Evolutionary conservation across 2,113 vertebrate species (phyloP).

Genomic region (Indri indri): DNA sequence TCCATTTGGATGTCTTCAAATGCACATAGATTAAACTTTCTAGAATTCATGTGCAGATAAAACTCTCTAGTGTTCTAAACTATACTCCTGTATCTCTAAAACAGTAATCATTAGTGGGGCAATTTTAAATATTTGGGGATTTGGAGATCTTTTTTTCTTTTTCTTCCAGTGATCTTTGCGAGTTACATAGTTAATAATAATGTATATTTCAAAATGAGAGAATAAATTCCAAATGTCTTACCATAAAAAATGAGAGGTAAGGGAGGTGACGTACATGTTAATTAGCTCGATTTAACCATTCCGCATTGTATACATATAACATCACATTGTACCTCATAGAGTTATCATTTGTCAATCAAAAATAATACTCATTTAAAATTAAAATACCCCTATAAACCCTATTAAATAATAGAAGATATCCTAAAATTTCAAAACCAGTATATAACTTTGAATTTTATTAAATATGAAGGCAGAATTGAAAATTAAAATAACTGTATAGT

Average conservation of each 20-base stretch:
- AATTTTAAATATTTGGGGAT: not conserved
- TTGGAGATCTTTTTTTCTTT: not conserved
- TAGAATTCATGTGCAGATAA: not conserved
- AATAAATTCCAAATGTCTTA: not conserved
- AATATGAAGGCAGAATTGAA: not conserved
- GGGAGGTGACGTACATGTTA: not conserved
- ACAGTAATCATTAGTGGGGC: not conserved
- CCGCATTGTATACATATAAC: not conserved
- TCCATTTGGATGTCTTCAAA: not conserved
- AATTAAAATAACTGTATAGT: not conserved
- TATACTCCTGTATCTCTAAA: not conserved
- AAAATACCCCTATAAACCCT: not conserved
- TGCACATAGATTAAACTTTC: not conserved
- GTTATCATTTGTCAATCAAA: not conserved
- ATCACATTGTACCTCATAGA: not conserved
- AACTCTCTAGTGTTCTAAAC: not conserved
- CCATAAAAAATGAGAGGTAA: not conserved
- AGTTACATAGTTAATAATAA: not conserved
- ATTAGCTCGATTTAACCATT: not conserved
- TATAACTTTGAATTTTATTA: not conserved
- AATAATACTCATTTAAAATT: not conserved
- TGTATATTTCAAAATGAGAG: not conserved
- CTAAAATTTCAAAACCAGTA: not conserved
- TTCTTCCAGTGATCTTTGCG: not conserved
- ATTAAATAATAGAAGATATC: slow-evolving; percentile 24